Percentiles rank a stretch among this genome's conserved stretches.
phyloP scores from a whole-genome alignment of 1,140 invertebrate species.

The Ganaspis sp. region DNA sequence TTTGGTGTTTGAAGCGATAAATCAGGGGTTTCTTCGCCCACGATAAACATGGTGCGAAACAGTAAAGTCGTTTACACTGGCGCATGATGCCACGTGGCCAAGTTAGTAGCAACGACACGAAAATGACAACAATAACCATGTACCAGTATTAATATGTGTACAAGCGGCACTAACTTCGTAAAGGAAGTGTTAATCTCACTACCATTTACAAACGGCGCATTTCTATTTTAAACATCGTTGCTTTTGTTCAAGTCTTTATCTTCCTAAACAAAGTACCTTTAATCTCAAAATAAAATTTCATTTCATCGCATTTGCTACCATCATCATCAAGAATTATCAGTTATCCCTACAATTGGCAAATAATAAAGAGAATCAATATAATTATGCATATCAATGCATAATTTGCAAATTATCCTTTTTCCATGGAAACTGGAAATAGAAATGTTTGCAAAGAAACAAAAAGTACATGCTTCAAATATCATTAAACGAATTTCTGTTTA shows the following conservation, averaged over 20 bases:
- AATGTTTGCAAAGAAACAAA: no score
- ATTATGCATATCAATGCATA: no score
- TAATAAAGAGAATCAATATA: no score
- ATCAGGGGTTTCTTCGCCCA: slow-evolving; percentile 18
- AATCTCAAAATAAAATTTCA: no score
- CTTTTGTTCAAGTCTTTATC: not conserved
- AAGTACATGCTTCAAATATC: no score
- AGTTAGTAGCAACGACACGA: slow-evolving; percentile 7
- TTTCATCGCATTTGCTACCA: no score
- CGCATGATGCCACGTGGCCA: slow-evolving; percentile 14
- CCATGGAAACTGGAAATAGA: no score
- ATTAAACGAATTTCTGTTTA: no score
- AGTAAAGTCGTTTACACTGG: slow-evolving; percentile 10
- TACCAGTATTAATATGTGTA: not conserved
- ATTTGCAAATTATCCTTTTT: no score
- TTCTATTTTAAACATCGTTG: slow-evolving; percentile 37
- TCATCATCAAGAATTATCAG: no score
- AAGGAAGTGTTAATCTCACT: slow-evolving; percentile 22
- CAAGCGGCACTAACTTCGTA: not conserved
- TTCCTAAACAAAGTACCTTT: no score
- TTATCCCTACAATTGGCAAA: no score
- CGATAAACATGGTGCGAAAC: slow-evolving; percentile 3
- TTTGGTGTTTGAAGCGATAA: not conserved
- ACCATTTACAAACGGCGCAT: slow-evolving; percentile 38
- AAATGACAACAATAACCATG: slow-evolving; percentile 22